These are phyloP conservation scores for Felis chaus DNA, from an alignment of 2,113 vertebrate species.

Conservation along the genomic window DNA sequence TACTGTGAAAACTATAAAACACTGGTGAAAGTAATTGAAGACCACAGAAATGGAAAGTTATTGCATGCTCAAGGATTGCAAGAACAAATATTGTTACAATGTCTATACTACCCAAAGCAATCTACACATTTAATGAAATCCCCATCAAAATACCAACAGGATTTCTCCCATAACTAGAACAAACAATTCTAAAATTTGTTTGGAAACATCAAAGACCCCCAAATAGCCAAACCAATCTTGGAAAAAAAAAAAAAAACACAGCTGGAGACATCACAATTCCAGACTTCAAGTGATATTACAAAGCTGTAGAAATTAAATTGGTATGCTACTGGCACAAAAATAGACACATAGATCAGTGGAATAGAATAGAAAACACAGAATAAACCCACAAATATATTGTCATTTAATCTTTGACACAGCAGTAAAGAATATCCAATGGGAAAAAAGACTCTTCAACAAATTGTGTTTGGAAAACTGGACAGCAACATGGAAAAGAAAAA, in stretches of 20 bases:
- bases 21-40: neutral
- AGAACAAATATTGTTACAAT: neutral
- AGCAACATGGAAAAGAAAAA: neutral
- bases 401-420: too few relatives aligned
- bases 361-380: too few relatives aligned
- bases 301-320: neutral
- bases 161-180: neutral
- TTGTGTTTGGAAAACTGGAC: neutral
- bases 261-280: neutral
- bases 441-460: neutral
- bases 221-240: neutral
- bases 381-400: too few relatives aligned
- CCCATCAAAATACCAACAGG: neutral
- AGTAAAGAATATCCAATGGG: neutral
- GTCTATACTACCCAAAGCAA: neutral
- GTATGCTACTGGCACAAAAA: too few relatives aligned
- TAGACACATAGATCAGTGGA: too few relatives aligned
- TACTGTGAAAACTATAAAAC: neutral
- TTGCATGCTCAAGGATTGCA: neutral
- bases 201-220: neutral
- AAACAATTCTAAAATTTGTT: neutral
- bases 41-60: neutral
- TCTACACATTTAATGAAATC: neutral
- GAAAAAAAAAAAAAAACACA: neutral
- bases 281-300: neutral